These are phyloP conservation scores for Mionectes olivaceus DNA, from an alignment of 2,797 vertebrate genomes.

Conservation along the genomic window DNA sequence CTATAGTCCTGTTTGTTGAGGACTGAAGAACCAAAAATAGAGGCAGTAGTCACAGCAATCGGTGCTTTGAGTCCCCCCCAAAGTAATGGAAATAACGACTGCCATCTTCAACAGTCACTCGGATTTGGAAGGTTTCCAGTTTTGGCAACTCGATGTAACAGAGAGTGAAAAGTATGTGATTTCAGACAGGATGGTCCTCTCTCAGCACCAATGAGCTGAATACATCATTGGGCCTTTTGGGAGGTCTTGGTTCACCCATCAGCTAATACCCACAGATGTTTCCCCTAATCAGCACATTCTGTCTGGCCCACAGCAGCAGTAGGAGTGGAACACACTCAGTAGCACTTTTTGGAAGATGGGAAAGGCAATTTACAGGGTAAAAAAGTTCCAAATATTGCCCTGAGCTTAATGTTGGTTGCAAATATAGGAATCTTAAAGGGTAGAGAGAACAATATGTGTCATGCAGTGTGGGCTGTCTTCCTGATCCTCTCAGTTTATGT, in stretches of 20 bases:
- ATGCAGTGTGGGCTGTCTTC: not conserved
- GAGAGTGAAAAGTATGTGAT: not conserved
- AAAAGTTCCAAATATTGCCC: not conserved
- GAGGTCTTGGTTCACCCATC: not conserved
- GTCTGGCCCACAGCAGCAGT: not conserved
- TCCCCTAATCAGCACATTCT: not conserved
- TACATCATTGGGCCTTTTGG: not conserved
- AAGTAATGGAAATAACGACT: slow-evolving; percentile 23
- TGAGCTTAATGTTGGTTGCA: not conserved
- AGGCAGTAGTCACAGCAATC: not conserved
- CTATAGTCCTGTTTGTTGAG: slow-evolving; percentile 21
- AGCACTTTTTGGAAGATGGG: not conserved
- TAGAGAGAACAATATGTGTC: not conserved
- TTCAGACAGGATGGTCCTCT: not conserved
- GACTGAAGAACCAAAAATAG: slow-evolving; percentile 14
- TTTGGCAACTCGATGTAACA: not conserved
- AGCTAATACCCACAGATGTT: not conserved
- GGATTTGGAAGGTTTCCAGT: slow-evolving; percentile 1
- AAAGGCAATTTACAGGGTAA: not conserved
- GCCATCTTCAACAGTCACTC: not conserved
- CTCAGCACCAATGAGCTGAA: not conserved
- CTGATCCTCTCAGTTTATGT: not conserved
- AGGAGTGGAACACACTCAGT: not conserved
- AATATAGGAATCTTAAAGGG: not conserved
- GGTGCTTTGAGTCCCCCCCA: not conserved